Percentiles rank a stretch among this genome's conserved stretches.
Conservation (phyloP, 2,113 vertebrate species). For the Microcebus griseorufus region DNA sequence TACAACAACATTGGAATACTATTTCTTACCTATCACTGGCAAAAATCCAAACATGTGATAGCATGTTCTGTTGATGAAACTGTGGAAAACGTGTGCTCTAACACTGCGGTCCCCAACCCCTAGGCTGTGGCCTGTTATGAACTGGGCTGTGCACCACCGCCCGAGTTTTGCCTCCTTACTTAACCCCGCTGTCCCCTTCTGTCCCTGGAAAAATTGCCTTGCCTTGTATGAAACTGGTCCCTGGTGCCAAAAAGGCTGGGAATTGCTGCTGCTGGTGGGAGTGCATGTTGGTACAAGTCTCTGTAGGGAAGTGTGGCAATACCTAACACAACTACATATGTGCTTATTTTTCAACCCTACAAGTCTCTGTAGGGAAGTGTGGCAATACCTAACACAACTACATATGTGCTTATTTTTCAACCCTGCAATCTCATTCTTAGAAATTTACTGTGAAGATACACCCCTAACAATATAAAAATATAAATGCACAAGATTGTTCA, state of each 20-base stretch:
- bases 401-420: background rate
- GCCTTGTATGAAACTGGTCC: too few relatives aligned
- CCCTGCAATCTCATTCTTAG: background rate
- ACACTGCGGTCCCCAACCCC: too few relatives aligned
- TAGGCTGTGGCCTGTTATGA: too few relatives aligned
- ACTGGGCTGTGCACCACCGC: too few relatives aligned
- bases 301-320: background rate
- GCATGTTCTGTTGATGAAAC: background rate
- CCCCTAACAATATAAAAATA: too few relatives aligned
- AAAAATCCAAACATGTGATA: background rate
- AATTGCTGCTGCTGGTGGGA: background rate
- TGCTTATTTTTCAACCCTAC: background rate
- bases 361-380: background rate
- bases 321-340: background rate
- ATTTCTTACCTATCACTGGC: background rate
- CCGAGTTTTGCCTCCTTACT: too few relatives aligned
- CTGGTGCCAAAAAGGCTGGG: too few relatives aligned
- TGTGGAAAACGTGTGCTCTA: background rate
- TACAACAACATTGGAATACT: background rate
- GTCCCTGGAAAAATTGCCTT: too few relatives aligned
- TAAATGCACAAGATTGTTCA: too few relatives aligned
- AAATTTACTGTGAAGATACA: background rate
- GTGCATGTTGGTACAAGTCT: background rate
- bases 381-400: background rate
- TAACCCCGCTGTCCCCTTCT: too few relatives aligned